Evolutionary conservation across 2,888 invertebrate genomes (phyloP).

Genomic region (Drosophila testacea): DNA sequence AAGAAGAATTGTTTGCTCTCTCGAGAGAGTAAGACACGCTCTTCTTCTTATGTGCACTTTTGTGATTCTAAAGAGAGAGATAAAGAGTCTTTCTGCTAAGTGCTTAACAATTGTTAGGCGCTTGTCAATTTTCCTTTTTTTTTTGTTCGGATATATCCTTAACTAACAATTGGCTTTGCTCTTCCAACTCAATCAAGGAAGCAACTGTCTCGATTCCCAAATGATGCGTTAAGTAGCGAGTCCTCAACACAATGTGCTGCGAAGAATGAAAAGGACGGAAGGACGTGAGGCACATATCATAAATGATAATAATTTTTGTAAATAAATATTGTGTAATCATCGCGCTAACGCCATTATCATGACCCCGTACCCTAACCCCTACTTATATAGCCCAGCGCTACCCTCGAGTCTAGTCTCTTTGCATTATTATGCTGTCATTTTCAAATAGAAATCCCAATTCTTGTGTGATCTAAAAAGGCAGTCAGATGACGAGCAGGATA

Average conservation of each 20-base stretch:
- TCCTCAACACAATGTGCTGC: constrained; percentile 6
- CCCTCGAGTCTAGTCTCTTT: constrained; percentile 3
- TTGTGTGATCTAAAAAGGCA: constrained; percentile 58
- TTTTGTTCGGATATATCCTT: constrained; percentile 18
- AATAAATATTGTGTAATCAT: constrained; percentile 76
- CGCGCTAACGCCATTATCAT: constrained; percentile 52
- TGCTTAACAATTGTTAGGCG: constrained; percentile 26
- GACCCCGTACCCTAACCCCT: constrained; percentile 4
- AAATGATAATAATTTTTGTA: constrained; percentile 75
- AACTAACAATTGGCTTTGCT: constrained; percentile 26
- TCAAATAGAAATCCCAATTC: constrained; percentile 65
- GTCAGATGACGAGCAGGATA: constrained; percentile 70
- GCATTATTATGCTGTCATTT: constrained; percentile 76
- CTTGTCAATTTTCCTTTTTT: constrained; percentile 19
- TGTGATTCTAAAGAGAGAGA: constrained; percentile 1
- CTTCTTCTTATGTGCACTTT: background rate
- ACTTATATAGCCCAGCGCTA: background rate
- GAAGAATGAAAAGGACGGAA: background rate
- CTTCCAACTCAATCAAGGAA: constrained; percentile 48
- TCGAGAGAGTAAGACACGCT: background rate
- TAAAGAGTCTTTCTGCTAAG: background rate
- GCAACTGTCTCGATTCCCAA: constrained; percentile 71
- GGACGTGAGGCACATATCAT: constrained; percentile 43
- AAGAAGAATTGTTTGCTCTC: background rate
- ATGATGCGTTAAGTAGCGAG: constrained; percentile 50